Percentiles rank a stretch among this genome's conserved stretches.
Conservation (phyloP, 2,888 invertebrate genomes). For the Adineta ricciae region DNA sequence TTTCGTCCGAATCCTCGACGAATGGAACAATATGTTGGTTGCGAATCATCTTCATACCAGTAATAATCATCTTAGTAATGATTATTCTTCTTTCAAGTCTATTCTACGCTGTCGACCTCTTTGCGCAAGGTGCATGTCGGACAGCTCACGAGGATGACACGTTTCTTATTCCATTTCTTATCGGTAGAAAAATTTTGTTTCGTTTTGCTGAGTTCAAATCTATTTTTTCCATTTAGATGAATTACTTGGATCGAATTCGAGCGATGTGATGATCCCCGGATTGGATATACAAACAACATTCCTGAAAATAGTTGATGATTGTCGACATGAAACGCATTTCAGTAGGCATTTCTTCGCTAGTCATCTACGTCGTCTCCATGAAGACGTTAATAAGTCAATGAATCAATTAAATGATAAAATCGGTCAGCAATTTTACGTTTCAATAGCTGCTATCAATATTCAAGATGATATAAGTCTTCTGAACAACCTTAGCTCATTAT, state of each 20-base stretch:
- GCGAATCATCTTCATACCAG: not conserved
- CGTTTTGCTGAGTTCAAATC: not conserved
- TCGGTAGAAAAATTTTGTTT: not conserved
- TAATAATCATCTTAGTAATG: not conserved
- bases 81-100: not conserved
- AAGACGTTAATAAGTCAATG: not conserved
- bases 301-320: not conserved
- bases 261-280: not conserved
- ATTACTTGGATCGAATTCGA: not conserved
- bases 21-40: not conserved
- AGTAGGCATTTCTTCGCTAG: not conserved
- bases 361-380: not conserved
- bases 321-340: not conserved
- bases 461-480: not conserved
- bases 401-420: not conserved
- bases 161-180: not conserved
- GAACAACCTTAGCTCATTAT: not conserved
- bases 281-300: not conserved
- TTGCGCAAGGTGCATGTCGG: not conserved
- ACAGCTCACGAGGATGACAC: not conserved
- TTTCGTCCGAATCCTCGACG: not conserved
- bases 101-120: not conserved
- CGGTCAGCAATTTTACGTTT: not conserved
- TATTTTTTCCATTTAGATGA: not conserved
- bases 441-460: not conserved